Conservation (phyloP, 2,113 vertebrate species). For the Ageneiosus marmoratus region DNA sequence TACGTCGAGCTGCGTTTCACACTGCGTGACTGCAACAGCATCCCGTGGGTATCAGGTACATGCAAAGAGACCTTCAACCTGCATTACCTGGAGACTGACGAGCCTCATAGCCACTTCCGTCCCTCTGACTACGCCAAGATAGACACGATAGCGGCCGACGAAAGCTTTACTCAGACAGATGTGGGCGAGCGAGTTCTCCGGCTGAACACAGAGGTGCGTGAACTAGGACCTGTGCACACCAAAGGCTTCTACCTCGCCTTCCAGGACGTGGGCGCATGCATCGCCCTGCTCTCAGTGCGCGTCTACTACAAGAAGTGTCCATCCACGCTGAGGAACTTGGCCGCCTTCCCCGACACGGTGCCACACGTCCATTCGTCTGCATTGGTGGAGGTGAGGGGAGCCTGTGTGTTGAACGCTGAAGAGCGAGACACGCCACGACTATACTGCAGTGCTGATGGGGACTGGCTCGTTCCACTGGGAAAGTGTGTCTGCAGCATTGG, state of each 20-base stretch:
- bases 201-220: constrained; percentile 95
- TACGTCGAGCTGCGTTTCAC: constrained; percentile 98
- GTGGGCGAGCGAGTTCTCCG: constrained; percentile 96
- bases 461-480: constrained; percentile 97
- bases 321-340: constrained; percentile 89
- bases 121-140: constrained; percentile 90
- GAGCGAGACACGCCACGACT: constrained; percentile 92
- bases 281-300: constrained; percentile 91
- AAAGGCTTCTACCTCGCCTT: constrained; percentile 96
- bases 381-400: constrained; percentile 91
- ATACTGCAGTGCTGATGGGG: constrained; percentile 95
- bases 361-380: constrained; percentile 93
- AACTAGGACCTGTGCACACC: constrained; percentile 87
- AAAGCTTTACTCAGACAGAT: constrained; percentile 98
- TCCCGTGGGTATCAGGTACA: constrained; percentile 94
- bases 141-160: constrained; percentile 95
- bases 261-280: constrained; percentile 96
- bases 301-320: constrained; percentile 97
- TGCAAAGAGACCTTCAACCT: constrained; percentile 99
- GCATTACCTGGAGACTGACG: constrained; percentile 90
- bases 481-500: constrained; percentile 91
- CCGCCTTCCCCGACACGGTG: constrained; percentile 92
- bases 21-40: constrained; percentile 96
- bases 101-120: constrained; percentile 82
- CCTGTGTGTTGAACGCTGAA: constrained; percentile 92